Base-by-base conservation (phyloP, 2,797 vertebrate species). In the Prionace glauca region DNA sequence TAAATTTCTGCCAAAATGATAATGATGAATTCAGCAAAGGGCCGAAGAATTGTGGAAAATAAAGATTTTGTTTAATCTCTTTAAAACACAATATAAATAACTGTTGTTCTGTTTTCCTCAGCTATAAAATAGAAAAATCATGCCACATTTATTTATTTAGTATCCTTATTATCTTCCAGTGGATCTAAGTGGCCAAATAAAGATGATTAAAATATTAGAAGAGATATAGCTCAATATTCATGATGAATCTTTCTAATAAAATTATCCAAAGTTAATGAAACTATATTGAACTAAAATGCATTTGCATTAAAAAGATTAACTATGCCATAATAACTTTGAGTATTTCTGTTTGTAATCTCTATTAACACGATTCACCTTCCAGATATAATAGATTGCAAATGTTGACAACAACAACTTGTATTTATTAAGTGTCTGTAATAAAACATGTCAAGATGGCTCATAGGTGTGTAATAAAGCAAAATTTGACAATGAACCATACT, bases 301-400 rank as follows among this genome's bases (percentile, higher is more conserved):
- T 56, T 74, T 50, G 26, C 9, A 26, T 16, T 77, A 77, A 77
- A 77, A 77, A 77, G 24, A 26, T 56, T 11, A 95, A 77, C 29
- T 62, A 62, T 72, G 14, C 92, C 45, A 10, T 10, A 77, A 50
- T 94, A 36, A 81, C 79, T 74, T 72, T 1, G 36, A 94, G 74
- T 74, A 92, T 41, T 65, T 92, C 67, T 92, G n/a, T 92, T 36
- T 92, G n/a, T 92, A 65, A 60, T 62, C 32, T 90, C 56, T 90
- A 88, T 60, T 88, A 88, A 60, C 87, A 60, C 29, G 2, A 56
- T 96, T 96, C 96, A 50, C 96, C 96, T 65, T 91, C 79, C 94
- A 81, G 91, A 50, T 95, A 41, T 87, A 91, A 77, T 60, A n/a
- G 29, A 36, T 96, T 56, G 88, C 12, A 45, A 29, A 24, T 84